These are phyloP conservation scores for Araneus ventricosus DNA, from an alignment of 1,140 invertebrate genomes.

Conservation along the genomic window DNA sequence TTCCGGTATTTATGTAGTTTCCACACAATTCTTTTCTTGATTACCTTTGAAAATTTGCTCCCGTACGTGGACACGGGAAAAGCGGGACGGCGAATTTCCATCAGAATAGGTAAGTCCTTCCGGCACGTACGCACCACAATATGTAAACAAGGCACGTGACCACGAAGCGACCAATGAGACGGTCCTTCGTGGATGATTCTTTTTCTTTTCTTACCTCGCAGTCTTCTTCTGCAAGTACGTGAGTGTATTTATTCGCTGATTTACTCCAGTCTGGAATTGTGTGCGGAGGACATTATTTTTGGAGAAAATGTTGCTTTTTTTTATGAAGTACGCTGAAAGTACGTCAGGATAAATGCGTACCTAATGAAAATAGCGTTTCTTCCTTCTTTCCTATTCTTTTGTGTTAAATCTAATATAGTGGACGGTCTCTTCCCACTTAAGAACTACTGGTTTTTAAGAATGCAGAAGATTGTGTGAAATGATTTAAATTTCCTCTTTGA, in stretches of 20 bases:
- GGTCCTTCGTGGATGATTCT: background rate
- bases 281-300: slow-evolving; percentile 18
- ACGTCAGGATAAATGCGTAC: background rate
- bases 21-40: slow-evolving; percentile 72
- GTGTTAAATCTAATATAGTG: too few species aligned
- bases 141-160: slow-evolving; percentile 74
- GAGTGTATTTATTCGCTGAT: slow-evolving; percentile 69
- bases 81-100: slow-evolving; percentile 61
- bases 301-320: background rate
- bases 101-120: slow-evolving; percentile 70
- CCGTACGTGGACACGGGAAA: slow-evolving; percentile 52
- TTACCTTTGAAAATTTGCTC: slow-evolving; percentile 65
- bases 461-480: too few species aligned
- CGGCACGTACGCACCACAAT: slow-evolving; percentile 64
- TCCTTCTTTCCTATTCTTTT: too few species aligned
- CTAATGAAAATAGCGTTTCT: too few species aligned
- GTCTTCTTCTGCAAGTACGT: slow-evolving; percentile 29
- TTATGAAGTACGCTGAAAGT: background rate
- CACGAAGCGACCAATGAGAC: slow-evolving; percentile 50
- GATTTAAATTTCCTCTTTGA: too few species aligned
- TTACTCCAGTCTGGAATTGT: slow-evolving; percentile 2
- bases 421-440: too few species aligned
- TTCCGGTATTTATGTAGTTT: slow-evolving; percentile 74
- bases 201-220: background rate
- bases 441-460: too few species aligned